A percentile compares a stretch with the other conserved stretches of the same genome.
phyloP scores from a whole-genome alignment of 1,140 invertebrate genomes.

The Melitaea cinxia region DNA sequence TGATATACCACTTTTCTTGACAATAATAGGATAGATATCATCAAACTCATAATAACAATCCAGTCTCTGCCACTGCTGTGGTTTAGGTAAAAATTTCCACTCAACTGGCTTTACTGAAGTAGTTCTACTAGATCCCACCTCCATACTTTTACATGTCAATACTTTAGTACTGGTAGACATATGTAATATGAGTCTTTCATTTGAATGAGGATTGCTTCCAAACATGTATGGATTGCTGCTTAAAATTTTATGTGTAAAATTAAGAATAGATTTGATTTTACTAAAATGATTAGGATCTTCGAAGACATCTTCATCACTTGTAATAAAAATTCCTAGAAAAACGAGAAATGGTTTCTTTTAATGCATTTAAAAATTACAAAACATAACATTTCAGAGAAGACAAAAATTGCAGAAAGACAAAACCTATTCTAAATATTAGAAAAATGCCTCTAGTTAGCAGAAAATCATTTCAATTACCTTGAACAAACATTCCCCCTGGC shows the following conservation, averaged over 20 bases:
- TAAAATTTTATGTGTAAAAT: conserved; percentile 82
- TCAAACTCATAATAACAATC: conserved; percentile 87
- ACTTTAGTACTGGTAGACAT: conserved; percentile 79
- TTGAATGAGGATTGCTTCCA: conserved; percentile 73
- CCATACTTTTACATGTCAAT: conserved; percentile 75
- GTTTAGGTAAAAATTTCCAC: conserved; percentile 85
- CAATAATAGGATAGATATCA: conserved; percentile 83
- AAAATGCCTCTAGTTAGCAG: too few relatives aligned
- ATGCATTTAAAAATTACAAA: neutral
- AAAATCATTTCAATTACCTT: conserved; percentile 83
- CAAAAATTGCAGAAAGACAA: neutral
- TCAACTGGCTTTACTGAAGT: conserved; percentile 82
- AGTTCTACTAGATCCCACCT: conserved; percentile 62
- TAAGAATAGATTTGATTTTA: conserved; percentile 83
- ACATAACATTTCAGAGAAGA: too few relatives aligned
- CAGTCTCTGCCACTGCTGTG: conserved; percentile 86
- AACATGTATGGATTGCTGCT: conserved; percentile 82
- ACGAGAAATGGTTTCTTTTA: neutral
- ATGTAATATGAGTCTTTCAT: conserved; percentile 80
- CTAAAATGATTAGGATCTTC: conserved; percentile 74
- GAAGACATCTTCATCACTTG: conserved; percentile 84
- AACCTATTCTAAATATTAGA: neutral
- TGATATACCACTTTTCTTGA: conserved; percentile 81
- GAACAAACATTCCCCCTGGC: conserved; percentile 89
- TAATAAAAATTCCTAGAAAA: conserved; percentile 70